Conservation (phyloP, 2,888 invertebrate genomes). For the Nymphalis c-album region DNA sequence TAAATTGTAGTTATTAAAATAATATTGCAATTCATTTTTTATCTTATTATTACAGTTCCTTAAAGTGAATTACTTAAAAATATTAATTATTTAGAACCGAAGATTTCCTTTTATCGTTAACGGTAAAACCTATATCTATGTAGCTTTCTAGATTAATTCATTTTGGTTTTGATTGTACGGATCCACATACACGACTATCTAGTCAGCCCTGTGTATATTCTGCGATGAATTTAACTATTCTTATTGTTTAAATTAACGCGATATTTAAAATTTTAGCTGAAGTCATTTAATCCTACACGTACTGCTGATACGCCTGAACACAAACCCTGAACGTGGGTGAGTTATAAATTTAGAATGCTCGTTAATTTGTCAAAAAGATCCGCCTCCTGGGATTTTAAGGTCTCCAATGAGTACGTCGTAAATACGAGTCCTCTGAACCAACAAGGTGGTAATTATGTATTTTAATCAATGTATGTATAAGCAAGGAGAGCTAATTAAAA, state of each 20-base stretch:
- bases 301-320: slow-evolving; percentile 20
- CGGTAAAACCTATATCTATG: no score
- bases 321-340: slow-evolving; percentile 26
- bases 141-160: no score
- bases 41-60: no score
- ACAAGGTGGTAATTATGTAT: slow-evolving; percentile 13
- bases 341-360: slow-evolving; percentile 28
- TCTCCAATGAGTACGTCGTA: slow-evolving; percentile 10
- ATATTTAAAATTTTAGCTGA: background rate
- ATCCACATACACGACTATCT: no score
- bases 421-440: slow-evolving; percentile 15
- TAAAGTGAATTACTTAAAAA: no score
- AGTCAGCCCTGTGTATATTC: no score
- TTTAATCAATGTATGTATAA: slow-evolving; percentile 8
- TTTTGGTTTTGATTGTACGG: no score
- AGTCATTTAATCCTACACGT: background rate
- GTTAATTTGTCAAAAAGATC: slow-evolving; percentile 42
- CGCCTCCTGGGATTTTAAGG: slow-evolving; percentile 12
- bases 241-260: background rate
- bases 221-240: background rate
- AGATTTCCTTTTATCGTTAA: no score
- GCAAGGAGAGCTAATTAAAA: no score
- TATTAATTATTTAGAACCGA: no score
- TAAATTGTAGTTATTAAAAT: no score
- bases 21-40: no score